Conservation (phyloP, 2,888 invertebrate species). For the Malthinus flaveolus region DNA sequence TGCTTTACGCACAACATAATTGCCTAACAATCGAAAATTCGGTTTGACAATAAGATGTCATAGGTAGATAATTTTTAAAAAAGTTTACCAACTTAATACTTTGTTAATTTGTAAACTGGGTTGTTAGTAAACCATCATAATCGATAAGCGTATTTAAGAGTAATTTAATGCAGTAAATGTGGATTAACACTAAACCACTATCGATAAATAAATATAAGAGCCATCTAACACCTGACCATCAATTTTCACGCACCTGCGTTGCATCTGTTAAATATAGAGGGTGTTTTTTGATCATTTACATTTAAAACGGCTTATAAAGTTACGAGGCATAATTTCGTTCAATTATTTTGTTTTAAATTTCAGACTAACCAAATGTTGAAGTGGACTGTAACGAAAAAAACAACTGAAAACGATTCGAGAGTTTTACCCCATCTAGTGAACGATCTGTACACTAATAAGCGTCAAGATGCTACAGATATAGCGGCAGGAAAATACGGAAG, state of each 20-base stretch:
- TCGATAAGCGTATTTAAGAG: too few relatives aligned
- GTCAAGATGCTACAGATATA: conserved; percentile 48
- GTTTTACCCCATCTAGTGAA: conserved; percentile 31
- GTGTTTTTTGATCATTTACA: not conserved
- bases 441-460: conserved; percentile 42
- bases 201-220: not conserved
- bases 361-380: conserved; percentile 58
- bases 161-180: too few relatives aligned
- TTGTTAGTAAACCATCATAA: too few relatives aligned
- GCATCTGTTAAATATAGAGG: conserved; percentile 20
- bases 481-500: conserved; percentile 54
- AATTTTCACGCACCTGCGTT: conserved; percentile 23
- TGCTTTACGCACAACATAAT: conserved; percentile 15
- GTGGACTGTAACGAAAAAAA: conserved; percentile 59
- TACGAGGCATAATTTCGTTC: not conserved
- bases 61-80: too few relatives aligned
- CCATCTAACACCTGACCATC: conserved; percentile 19
- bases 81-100: too few relatives aligned
- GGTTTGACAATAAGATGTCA: too few relatives aligned
- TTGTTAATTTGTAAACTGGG: too few relatives aligned
- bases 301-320: not conserved
- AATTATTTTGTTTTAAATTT: conserved; percentile 14
- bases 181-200: not conserved
- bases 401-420: conserved; percentile 39
- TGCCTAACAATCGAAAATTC: not conserved